Evolutionary conservation across 2,113 vertebrate genomes (phyloP).

Genomic region (Propithecus coquereli): DNA sequence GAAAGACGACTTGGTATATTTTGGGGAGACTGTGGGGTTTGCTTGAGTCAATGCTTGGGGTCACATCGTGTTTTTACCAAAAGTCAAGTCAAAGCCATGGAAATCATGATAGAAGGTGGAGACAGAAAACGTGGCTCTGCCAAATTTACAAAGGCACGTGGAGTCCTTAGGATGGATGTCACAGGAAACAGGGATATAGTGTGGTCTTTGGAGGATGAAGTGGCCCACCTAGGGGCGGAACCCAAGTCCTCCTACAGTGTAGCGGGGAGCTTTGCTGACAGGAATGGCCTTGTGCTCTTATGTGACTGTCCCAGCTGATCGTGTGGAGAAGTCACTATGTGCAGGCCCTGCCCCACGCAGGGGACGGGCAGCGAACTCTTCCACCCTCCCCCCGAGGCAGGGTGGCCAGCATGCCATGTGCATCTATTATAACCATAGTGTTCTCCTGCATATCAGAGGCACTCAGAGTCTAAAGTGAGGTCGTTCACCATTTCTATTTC

Average conservation of each 20-base stretch:
- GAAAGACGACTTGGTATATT: neutral
- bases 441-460: too few species aligned
- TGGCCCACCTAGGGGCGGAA: neutral
- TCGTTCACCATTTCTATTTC: neutral
- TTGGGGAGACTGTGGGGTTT: neutral
- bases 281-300: neutral
- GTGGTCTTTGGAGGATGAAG: neutral
- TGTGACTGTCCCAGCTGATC: too few species aligned
- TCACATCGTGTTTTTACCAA: neutral
- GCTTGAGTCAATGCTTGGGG: neutral
- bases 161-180: neutral
- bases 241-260: neutral
- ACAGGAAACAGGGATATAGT: neutral
- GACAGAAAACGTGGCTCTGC: neutral
- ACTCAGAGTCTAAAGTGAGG: neutral
- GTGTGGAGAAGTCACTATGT: neutral
- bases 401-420: accelerated
- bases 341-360: accelerated
- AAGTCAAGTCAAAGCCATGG: neutral
- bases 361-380: neutral
- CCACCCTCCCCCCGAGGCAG: neutral
- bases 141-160: neutral
- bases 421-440: accelerated
- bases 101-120: neutral
- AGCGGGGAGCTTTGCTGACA: neutral